Conservation (phyloP, 2,797 vertebrate species). For the Masticophis lateralis region DNA sequence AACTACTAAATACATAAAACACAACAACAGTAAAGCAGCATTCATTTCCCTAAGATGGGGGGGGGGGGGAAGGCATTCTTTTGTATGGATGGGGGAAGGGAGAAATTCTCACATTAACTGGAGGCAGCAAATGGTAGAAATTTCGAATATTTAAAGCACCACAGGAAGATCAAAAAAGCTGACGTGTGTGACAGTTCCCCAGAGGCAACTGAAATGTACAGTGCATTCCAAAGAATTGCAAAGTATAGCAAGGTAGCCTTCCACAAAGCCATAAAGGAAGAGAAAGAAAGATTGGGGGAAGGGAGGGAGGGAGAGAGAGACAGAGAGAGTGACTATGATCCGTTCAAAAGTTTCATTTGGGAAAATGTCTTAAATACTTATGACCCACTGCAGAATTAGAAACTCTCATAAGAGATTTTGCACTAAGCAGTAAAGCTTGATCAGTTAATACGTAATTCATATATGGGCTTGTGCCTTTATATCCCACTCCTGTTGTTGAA, state of each 20-base stretch:
- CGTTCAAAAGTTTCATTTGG: neutral
- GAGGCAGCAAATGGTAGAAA: neutral
- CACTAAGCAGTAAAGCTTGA: neutral
- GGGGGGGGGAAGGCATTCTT: neutral
- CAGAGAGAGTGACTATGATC: neutral
- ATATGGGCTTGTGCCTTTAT: neutral
- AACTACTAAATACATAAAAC: neutral
- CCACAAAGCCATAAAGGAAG: neutral
- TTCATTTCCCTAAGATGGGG: neutral
- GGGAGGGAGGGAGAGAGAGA: neutral
- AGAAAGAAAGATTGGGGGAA: neutral
- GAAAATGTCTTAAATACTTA: neutral
- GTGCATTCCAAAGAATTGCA: slow-evolving; percentile 10
- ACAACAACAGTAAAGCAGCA: neutral
- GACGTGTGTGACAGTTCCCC: slow-evolving; percentile 5
- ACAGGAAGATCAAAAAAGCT: slow-evolving; percentile 22
- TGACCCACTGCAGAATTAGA: neutral
- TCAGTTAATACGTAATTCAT: neutral
- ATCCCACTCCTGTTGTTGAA: neutral
- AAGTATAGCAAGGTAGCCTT: neutral
- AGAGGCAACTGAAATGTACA: slow-evolving; percentile 13
- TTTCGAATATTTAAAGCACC: neutral
- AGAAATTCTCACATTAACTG: neutral
- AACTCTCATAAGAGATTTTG: neutral
- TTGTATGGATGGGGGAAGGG: neutral